Evolutionary conservation across 2,113 vertebrate genomes (phyloP), one percentile per base, ranked within the genome.

Genomic region (Otocyon megalotis): DNA sequence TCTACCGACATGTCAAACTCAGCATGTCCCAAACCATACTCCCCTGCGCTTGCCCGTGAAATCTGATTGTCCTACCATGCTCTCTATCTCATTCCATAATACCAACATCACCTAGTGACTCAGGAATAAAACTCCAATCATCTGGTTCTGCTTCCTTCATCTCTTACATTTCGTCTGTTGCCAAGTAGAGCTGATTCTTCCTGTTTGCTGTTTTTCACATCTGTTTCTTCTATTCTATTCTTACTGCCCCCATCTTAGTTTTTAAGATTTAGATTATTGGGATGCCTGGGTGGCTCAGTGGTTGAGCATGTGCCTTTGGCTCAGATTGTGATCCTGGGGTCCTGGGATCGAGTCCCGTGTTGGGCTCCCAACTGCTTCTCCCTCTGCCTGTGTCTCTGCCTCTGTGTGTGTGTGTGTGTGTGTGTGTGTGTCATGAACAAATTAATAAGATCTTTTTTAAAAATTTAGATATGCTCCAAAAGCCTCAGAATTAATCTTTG

Each of bases 221-320:
- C 22, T 77, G 74, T 76, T 43, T 63, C 54, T 30, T 85, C 32
- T 48, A 37, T 81, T 89, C 43, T 56, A n/a, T 76, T 93, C 4
- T 81, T 32, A 81, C 30, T 83, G 37, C 62, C 8, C 14, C 30
- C 35, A 19, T 6, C 22, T 97, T 85, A 74, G 69, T 12, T 94
- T 92, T 86, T 26, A 80, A 90, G 69, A 77, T 90, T 37, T 37
- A 69, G 62, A 60, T 92, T 86, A 91, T 80, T 43, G 43, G 43
- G 43, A 7, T 4, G 8, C 43, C 4, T 43, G 43, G 43, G 43
- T 43, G 43, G 43, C 43, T 43, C 43, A 43, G 43, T 5, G 43
- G 43, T 43, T 43, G 43, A 43, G 43, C 43, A 43, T 43, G 5
- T 43, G 43, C 43, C 6, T 43, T 43, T 43, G 43, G 43, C 43